Conservation (phyloP, 2,797 vertebrate species). For the Botia almorhae region DNA sequence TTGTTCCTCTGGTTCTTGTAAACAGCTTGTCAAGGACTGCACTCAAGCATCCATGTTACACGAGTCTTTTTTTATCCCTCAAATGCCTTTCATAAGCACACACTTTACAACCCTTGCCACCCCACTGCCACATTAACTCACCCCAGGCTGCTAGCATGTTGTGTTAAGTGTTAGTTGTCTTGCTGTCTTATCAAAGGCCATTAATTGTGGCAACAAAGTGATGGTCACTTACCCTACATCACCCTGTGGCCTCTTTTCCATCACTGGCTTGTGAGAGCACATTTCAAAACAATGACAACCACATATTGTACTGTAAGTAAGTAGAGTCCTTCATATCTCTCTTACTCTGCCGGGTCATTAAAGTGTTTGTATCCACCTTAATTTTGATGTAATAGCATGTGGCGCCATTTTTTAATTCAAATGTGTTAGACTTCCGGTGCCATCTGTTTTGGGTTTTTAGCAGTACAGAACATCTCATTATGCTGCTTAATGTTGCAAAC, state of each 20-base stretch:
- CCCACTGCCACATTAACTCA: slow-evolving; percentile 34
- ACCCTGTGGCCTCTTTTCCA: slow-evolving; percentile 71
- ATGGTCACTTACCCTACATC: slow-evolving; percentile 71
- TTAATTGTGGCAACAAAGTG: slow-evolving; percentile 77
- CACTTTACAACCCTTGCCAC: slow-evolving; percentile 38
- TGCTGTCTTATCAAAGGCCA: slow-evolving; percentile 71
- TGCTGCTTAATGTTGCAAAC: too few relatives aligned
- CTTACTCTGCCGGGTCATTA: slow-evolving; percentile 43
- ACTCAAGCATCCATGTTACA: slow-evolving; percentile 66
- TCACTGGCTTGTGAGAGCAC: slow-evolving; percentile 71
- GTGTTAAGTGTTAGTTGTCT: slow-evolving; percentile 61
- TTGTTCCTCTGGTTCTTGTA: slow-evolving; percentile 75
- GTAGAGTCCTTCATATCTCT: slow-evolving; percentile 49
- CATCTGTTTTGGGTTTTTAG: too few relatives aligned
- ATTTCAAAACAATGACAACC: slow-evolving; percentile 75
- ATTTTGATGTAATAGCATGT: too few relatives aligned
- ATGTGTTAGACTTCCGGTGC: too few relatives aligned
- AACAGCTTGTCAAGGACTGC: slow-evolving; percentile 73
- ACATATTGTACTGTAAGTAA: slow-evolving; percentile 66
- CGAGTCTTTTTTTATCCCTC: slow-evolving; percentile 51
- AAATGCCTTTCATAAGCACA: slow-evolving; percentile 60
- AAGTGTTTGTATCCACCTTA: slow-evolving; percentile 7
- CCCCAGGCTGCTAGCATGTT: slow-evolving; percentile 54
- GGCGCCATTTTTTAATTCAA: too few relatives aligned
- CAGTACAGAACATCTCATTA: too few relatives aligned